Evolutionary conservation across 2,113 vertebrate species (phyloP).

Genomic region (Hypanus sabinus): DNA sequence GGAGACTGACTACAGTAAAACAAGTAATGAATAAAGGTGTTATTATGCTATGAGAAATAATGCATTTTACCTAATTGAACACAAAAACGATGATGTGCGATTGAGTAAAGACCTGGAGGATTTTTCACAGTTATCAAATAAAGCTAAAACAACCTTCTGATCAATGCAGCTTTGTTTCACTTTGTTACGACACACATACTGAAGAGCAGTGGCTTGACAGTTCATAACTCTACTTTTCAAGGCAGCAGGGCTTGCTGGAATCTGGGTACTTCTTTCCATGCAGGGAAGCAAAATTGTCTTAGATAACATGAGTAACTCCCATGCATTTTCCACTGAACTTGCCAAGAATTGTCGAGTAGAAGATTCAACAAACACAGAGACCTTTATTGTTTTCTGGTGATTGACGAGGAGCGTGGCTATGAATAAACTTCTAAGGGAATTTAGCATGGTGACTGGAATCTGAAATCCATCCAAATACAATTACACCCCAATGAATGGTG

Average conservation of each 20-base stretch:
- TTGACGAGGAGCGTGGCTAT: background rate
- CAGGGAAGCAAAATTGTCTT: background rate
- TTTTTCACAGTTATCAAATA: background rate
- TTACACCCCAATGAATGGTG: background rate
- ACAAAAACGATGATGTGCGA: background rate
- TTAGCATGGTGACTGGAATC: background rate
- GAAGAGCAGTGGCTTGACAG: background rate
- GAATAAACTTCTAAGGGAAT: background rate
- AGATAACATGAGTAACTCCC: background rate
- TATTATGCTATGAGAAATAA: background rate
- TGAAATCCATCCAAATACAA: background rate
- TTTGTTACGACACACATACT: background rate
- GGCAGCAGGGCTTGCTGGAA: background rate
- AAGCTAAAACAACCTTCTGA: background rate
- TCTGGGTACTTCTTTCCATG: background rate
- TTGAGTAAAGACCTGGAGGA: background rate
- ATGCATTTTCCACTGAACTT: background rate
- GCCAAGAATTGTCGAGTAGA: background rate
- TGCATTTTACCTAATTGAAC: background rate
- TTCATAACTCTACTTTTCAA: background rate
- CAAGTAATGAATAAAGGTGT: background rate
- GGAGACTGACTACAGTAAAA: background rate
- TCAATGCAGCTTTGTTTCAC: background rate
- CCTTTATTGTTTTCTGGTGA: background rate
- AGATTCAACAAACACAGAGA: background rate